Conservation (phyloP, 2,113 vertebrate species). For the Amazona guildingii region DNA sequence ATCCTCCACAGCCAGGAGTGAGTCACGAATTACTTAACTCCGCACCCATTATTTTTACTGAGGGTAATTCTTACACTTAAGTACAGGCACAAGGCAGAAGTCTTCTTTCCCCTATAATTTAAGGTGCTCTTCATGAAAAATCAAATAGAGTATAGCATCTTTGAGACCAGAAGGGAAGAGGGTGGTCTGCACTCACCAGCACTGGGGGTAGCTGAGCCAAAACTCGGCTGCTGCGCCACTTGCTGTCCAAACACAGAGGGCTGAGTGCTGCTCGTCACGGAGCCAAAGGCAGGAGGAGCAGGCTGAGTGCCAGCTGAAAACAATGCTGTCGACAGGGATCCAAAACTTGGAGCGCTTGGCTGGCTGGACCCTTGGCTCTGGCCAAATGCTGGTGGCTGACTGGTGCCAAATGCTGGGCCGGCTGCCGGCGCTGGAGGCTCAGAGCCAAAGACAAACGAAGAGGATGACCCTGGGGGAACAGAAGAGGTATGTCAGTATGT, state of each 20-base stretch:
- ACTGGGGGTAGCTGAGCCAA: constrained; percentile 79
- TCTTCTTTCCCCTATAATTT: accelerated
- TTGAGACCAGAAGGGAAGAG: background rate
- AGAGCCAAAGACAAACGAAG: constrained; percentile 84
- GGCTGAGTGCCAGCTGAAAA: constrained; percentile 81
- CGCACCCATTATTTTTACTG: accelerated
- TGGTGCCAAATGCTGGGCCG: constrained; percentile 79
- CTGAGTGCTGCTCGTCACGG: constrained; percentile 80
- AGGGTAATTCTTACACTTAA: background rate
- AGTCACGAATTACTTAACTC: background rate
- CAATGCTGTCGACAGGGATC: constrained; percentile 71
- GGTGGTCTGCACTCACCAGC: constrained; percentile 69
- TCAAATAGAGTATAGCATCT: accelerated
- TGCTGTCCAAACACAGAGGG: constrained; percentile 86
- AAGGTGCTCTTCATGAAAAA: background rate
- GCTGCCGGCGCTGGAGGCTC: constrained; percentile 61
- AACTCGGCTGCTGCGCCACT: constrained; percentile 75
- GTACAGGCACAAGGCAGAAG: accelerated
- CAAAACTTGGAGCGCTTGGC: constrained; percentile 78
- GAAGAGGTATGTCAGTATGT: background rate
- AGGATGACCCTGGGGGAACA: constrained; percentile 49
- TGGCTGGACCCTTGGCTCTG: constrained; percentile 76
- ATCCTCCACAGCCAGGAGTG: background rate
- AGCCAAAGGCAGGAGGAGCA: constrained; percentile 81
- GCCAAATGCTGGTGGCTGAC: constrained; percentile 84